Percentiles rank a stretch among this genome's conserved stretches.
Conservation (phyloP, 2,888 invertebrate species). For the Aspidiotus rigidus region DNA sequence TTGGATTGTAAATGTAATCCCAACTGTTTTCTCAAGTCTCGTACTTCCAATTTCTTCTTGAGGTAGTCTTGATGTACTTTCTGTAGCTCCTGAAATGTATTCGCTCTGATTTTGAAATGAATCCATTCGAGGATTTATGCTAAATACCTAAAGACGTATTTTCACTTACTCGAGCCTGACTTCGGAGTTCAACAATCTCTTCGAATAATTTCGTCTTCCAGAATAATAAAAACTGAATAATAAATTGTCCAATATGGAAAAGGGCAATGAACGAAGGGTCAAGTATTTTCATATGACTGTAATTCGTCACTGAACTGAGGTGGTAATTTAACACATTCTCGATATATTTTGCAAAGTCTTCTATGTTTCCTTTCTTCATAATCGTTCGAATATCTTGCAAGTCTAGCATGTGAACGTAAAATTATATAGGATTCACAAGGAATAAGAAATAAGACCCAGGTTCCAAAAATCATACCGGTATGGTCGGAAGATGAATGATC, state of each 20-base stretch:
- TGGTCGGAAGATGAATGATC: neutral
- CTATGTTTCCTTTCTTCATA: neutral
- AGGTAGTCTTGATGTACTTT: neutral
- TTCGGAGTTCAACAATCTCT: neutral
- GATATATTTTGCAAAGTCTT: neutral
- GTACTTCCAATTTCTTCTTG: neutral
- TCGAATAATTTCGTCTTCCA: neutral
- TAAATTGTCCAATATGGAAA: neutral
- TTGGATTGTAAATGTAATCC: neutral
- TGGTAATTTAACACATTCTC: neutral
- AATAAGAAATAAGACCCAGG: no score
- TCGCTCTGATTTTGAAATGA: no score
- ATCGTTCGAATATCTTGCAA: neutral
- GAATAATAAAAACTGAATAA: conserved; percentile 1
- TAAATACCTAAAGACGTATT: neutral
- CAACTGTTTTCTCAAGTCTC: neutral
- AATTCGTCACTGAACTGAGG: neutral
- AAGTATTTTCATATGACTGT: neutral
- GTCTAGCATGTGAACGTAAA: neutral
- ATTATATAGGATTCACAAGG: neutral
- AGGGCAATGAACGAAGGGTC: neutral
- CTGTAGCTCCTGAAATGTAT: neutral
- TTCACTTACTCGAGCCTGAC: neutral
- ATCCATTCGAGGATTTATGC: neutral
- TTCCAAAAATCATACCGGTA: neutral